These are phyloP conservation scores for Jacana jacana DNA, from an alignment of 2,113 vertebrate genomes.

Conservation along the genomic window DNA sequence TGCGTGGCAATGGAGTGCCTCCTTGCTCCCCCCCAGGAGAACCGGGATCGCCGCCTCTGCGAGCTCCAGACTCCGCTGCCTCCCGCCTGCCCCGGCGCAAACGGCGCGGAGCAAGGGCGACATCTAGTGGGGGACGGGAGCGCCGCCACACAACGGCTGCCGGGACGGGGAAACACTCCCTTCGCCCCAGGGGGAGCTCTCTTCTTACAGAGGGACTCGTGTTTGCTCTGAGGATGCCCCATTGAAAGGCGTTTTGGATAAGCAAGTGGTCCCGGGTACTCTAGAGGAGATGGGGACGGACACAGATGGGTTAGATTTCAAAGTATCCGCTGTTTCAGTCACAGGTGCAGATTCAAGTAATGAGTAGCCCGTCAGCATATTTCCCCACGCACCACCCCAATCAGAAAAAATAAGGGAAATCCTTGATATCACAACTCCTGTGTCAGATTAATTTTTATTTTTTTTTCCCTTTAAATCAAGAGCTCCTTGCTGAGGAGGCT, in stretches of 20 bases:
- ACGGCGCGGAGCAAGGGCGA: constrained; percentile 16
- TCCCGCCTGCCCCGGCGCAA: neutral
- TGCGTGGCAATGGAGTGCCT: neutral
- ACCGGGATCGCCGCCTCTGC: neutral
- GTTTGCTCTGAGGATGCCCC: neutral
- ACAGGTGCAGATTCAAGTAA: neutral
- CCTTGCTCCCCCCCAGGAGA: neutral
- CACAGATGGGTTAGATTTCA: neutral
- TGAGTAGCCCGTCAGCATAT: neutral
- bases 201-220: rapidly evolving
- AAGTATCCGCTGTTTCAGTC: neutral
- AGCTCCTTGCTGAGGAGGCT: neutral
- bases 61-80: neutral
- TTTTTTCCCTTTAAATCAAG: neutral
- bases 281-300: neutral
- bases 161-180: neutral
- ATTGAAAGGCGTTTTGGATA: rapidly evolving
- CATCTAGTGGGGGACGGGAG: neutral
- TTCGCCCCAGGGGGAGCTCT: rapidly evolving
- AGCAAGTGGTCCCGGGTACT: rapidly evolving
- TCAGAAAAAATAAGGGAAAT: neutral
- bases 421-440: neutral
- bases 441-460: neutral
- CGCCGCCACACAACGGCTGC: neutral
- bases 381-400: too few species aligned